phyloP scores from a whole-genome alignment of 2,113 vertebrate genomes.

The Lepus americanus region DNA sequence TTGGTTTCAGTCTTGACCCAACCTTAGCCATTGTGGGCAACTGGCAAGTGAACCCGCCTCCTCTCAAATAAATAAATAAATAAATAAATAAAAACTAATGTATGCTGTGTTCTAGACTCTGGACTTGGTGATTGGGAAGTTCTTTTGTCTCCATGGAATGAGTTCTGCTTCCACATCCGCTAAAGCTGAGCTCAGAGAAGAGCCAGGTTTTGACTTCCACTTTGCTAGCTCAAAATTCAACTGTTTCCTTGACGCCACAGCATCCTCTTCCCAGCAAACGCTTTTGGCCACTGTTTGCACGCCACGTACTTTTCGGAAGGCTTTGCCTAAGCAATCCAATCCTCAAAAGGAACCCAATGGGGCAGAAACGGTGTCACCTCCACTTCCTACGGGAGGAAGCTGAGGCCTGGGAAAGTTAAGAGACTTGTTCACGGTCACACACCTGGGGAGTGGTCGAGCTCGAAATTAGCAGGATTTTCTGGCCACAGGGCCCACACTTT shows the following conservation, averaged over 20 bases:
- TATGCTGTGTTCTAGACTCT: neutral
- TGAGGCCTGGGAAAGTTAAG: neutral
- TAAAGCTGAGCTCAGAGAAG: neutral
- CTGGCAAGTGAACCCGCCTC: no score
- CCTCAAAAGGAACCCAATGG: neutral
- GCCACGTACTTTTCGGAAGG: neutral
- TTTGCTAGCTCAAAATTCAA: neutral
- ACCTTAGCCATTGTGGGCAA: no score
- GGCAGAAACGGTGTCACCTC: neutral
- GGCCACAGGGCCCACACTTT: neutral
- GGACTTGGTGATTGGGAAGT: neutral
- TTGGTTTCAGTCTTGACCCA: no score
- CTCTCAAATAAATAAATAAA: no score
- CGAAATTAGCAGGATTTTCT: neutral
- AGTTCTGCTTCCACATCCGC: neutral
- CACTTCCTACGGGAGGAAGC: neutral
- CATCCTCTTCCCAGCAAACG: no score
- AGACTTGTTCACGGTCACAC: accelerated
- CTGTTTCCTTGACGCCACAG: neutral
- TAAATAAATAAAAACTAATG: no score
- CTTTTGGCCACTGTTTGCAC: no score
- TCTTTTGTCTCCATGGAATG: neutral
- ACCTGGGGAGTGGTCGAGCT: neutral
- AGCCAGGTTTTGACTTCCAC: neutral
- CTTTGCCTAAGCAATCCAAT: neutral